These are phyloP conservation scores for Spongilla lacustris DNA, from an alignment of 37 sponge, comb jelly and placozoan species.

Conservation along the genomic window DNA sequence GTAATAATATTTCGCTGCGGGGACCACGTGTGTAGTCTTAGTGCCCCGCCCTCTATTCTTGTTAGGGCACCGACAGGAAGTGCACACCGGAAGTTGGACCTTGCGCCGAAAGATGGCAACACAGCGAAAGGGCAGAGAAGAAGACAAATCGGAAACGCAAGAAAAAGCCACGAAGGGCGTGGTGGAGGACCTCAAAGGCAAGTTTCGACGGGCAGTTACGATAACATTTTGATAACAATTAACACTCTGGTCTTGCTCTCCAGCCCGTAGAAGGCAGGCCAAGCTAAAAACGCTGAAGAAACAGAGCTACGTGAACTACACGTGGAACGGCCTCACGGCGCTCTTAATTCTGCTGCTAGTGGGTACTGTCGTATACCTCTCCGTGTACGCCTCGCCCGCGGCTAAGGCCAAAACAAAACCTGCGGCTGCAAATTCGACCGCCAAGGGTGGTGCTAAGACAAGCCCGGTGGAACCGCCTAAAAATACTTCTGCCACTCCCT, in stretches of 20 bases:
- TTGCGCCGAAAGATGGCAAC: slow-evolving; percentile 10
- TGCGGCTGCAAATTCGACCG: neutral
- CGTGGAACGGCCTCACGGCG: neutral
- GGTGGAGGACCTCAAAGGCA: neutral
- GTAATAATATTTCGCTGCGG: neutral
- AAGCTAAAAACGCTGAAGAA: neutral
- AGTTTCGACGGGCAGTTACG: neutral
- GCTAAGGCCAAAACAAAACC: neutral
- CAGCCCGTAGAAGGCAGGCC: neutral
- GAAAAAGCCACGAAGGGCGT: slow-evolving; percentile 2
- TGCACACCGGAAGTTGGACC: neutral
- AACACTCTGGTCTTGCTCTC: too few relatives aligned
- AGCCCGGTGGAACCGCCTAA: neutral
- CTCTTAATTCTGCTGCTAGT: neutral
- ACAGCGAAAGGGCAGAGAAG: neutral
- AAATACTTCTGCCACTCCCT: neutral
- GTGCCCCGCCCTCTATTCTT: neutral
- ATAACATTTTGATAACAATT: too few relatives aligned
- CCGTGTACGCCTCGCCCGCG: neutral
- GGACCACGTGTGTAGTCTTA: neutral
- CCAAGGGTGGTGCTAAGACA: neutral
- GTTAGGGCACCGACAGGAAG: neutral
- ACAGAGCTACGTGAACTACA: neutral
- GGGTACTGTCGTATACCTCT: neutral
- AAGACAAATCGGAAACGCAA: neutral